Base-by-base conservation (phyloP, 2,797 vertebrate genomes). In the Graptemys geographica region DNA sequence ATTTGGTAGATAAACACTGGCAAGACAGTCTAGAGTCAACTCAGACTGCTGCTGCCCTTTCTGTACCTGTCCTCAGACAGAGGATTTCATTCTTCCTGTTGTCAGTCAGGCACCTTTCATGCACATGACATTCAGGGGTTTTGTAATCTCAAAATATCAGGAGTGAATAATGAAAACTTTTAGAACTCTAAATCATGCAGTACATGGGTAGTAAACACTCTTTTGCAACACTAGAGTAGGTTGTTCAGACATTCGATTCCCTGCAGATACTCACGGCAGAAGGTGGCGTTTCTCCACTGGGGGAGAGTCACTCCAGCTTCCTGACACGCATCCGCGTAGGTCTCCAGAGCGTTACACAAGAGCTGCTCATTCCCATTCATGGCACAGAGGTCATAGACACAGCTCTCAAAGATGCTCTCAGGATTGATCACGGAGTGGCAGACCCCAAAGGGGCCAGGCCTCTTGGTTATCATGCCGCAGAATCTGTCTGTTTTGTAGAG, bases 221-320 rank as follows among this genome's bases (percentile, higher is more conserved):
- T 7, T 5, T 9, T 53, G 44, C 89, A 57, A 1, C 41, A 49
- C 1, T 88, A 47, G 7, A 11, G 4, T 33, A 62, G n/a, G 12
- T 1, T 59, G 65, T 19, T 81, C 4, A 49, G 56, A 72, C 8
- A 25, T 18, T 9, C 41, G 18, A 7, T 59, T 25, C 11, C 5
- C 4, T 9, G n/a, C 1, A 41, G 53, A 41, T 84, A 98, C 99
- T 49, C 98, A 99, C 99, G 81, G 92, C 99, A 99, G 91, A 98
- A 95, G 19, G 98, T 98, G n/a, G 95, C 94, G 87, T 99, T 99
- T 94, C 98, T 99, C 99, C 99, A 99, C 51, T 49, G 59, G 3
- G 95, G 89, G 44, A 98, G 37, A 28, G 47, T 55, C 84, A 98
- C 96, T 9, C 99, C 99, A 44, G 97, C 98, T n/a, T 98, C 96